Evolutionary conservation across 2,113 vertebrate genomes (phyloP), one percentile per base, ranked within the genome.

Genomic region (Xyrauchen texanus): DNA sequence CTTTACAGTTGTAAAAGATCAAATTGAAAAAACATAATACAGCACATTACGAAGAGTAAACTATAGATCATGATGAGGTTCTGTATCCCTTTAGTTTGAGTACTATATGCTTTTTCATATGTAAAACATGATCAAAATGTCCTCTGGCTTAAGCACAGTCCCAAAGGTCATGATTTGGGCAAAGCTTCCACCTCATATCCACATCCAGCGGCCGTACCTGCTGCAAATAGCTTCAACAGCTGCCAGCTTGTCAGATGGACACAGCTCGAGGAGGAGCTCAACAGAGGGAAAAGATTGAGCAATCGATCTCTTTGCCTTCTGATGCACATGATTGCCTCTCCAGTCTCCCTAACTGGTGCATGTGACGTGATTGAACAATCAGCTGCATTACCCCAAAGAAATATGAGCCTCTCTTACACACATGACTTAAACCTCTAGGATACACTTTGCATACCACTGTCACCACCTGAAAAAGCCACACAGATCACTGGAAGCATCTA

Each of bases 311-410:
- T 70, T 49, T 84, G 88, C 81, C 85, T 89, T 79, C 78, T 86
- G 87, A 86, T 91, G 87, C 88, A 88, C 87, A 85, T 71, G 85
- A 85, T 82, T 92, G 83, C 85, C 8, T 87, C 82, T 85, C 84
- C 79, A 82, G 66, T 85, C 82, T 86, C 87, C 79, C 85, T 87
- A 86, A 90, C 85, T 82, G 85, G 83, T 57, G 8, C 71, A 9
- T 85, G 81, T 84, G 77, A 89, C 85, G 82, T 86, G 87, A 90
- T 91, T 91, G 89, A 92, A 86, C 89, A 90, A 90, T 91, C 88
- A 91, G 67, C 9, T 44, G 79, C 78, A 72, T 88, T 86, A 81
- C 87, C 70, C 80, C 6, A 4, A 87, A 88, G 90, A 85, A 88
- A 89, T 84, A 88, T 86, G 83, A 88, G 21, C 46, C 70, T 64